These are phyloP conservation scores for Bos javanicus DNA, from an alignment of 2,113 vertebrate genomes.

Conservation along the genomic window DNA sequence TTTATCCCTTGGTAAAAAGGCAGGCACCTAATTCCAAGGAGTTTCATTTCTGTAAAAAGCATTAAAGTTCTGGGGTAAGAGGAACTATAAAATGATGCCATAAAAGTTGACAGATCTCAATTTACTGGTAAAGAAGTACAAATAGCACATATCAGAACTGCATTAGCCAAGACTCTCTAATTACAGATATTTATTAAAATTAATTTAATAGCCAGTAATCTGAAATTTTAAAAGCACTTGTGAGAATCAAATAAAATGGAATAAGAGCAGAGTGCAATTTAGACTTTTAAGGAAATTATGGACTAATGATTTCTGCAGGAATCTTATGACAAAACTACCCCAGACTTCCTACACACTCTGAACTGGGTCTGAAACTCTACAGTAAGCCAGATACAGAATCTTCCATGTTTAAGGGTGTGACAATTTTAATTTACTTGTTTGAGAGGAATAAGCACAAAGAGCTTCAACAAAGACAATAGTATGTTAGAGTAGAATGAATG, in stretches of 20 bases:
- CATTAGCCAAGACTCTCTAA: constrained; percentile 57
- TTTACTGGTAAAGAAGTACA: constrained; percentile 55
- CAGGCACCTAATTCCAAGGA: constrained; percentile 38
- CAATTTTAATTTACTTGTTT: constrained; percentile 14
- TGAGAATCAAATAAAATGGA: constrained; percentile 54
- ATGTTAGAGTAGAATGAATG: background rate
- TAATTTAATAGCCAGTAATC: constrained; percentile 65
- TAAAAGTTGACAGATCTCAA: constrained; percentile 42
- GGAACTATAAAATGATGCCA: constrained; percentile 34
- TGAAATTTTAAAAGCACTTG: constrained; percentile 37
- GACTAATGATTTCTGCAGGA: constrained; percentile 65
- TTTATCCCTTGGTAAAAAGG: constrained; percentile 32
- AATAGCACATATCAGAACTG: constrained; percentile 37
- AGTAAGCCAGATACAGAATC: background rate
- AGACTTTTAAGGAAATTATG: constrained; percentile 58
- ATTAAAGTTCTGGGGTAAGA: constrained; percentile 26
- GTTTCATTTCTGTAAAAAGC: constrained; percentile 12
- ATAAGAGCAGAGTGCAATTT: constrained; percentile 52
- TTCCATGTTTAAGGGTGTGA: background rate
- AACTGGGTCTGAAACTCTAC: constrained; percentile 24
- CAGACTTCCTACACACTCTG: background rate
- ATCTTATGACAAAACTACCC: constrained; percentile 32
- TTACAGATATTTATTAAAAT: constrained; percentile 66
- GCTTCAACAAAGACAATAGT: background rate
- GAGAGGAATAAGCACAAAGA: background rate